Base-by-base conservation (phyloP, 1,140 invertebrate species). In the Brevipalpus yothersi region DNA sequence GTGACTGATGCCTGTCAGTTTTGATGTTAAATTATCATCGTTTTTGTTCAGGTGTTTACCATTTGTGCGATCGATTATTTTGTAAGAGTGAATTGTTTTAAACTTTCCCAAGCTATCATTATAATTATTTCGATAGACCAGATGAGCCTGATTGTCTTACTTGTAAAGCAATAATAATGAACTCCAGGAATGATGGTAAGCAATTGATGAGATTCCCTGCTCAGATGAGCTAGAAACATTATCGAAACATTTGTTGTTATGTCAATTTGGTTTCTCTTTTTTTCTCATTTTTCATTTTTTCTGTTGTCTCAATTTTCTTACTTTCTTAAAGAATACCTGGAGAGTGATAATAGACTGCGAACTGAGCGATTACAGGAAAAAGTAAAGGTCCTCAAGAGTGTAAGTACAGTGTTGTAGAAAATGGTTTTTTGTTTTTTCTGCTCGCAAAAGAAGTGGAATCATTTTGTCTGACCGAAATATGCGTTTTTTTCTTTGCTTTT, bases 261-360 rank as follows among this genome's bases (percentile, higher is more conserved):
- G 43, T 45, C 43, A 45, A 17, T 45, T 45, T 45, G 2, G 12
- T 12, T 15, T 15, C 1, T 17, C 12, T 45, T 45, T 12, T 15
- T 17, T 39, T 47, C 42, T 41, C 12, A 41, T 58, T 15, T 13
- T 4, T 21, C 2, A 42, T 42, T 15, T 10, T 17, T 21, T 58
- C 17, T 42, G 40, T 43, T 39, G 40, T 43, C 8, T 58, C 43
- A 9, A 15, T 42, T 42, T 21, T 43, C 12, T 31, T 3, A 42
- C 8, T 42, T 21, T 43, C 1, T 43, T n/a, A 39, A 12, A 42
- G 58, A 59, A 45, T 43, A 60, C 11, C 13, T 62, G 10, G 61
- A 62, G n/a, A 41, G 21, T 41, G 61, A 62, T n/a, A 62, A 62
- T 55, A 40, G 61, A 19, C 39, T 56, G 23, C 40, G 61, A 39